Percentiles rank a stretch among this genome's conserved stretches.
These are phyloP conservation scores for Calonectris borealis DNA, from an alignment of 2,113 vertebrate species.

Conservation along the genomic window DNA sequence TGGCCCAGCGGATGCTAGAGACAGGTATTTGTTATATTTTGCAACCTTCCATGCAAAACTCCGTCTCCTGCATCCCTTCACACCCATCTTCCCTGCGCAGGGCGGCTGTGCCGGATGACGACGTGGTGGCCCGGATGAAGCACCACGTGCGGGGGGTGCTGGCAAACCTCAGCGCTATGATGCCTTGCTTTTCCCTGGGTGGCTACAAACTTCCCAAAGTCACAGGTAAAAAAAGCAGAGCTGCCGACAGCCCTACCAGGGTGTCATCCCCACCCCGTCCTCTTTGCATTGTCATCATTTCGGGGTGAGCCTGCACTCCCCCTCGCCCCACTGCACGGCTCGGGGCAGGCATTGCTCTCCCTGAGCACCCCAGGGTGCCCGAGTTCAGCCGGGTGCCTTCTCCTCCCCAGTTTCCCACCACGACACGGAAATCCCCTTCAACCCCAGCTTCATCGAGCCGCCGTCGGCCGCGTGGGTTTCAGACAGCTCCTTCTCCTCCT, in stretches of 20 bases:
- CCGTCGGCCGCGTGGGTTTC: constrained; percentile 90
- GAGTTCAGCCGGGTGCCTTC: not conserved
- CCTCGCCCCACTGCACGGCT: not conserved
- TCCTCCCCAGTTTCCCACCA: constrained; percentile 88
- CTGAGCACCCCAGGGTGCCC: accelerated
- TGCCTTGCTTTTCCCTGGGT: constrained; percentile 84
- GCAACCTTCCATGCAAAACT: accelerated
- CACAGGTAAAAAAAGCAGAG: constrained; percentile 78
- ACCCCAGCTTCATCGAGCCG: constrained; percentile 95
- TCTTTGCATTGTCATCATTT: not conserved
- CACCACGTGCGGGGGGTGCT: constrained; percentile 86
- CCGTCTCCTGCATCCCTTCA: accelerated
- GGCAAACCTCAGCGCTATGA: constrained; percentile 79
- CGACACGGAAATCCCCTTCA: constrained; percentile 91
- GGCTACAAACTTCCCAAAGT: constrained; percentile 89
- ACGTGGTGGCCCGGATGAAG: constrained; percentile 83
- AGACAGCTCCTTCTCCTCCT: constrained; percentile 87
- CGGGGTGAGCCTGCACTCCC: not conserved
- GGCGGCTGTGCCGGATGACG: constrained; percentile 53
- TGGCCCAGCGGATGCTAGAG: constrained; percentile 68
- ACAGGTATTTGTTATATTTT: constrained; percentile 74
- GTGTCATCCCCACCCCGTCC: too few species aligned
- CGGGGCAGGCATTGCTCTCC: not conserved
- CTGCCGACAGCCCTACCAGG: not conserved
- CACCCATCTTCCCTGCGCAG: not conserved